A percentile compares a stretch with the other conserved stretches of the same genome.
These are phyloP conservation scores for Dermochelys coriacea DNA, from an alignment of 2,797 vertebrate species.

Conservation along the genomic window DNA sequence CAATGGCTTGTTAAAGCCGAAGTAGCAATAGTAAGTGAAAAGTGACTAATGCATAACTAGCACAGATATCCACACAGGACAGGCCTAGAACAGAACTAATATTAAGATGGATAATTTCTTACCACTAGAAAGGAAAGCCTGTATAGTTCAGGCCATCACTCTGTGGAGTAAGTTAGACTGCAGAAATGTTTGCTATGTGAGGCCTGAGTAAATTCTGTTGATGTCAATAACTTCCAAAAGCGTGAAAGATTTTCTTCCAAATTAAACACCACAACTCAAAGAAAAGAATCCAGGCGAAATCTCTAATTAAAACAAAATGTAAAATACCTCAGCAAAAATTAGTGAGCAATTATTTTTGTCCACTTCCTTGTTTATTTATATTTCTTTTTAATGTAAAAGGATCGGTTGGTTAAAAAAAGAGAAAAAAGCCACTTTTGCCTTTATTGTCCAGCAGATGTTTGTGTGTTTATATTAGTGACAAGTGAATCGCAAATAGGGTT, in stretches of 20 bases:
- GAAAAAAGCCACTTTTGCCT: not conserved
- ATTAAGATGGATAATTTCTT: constrained; percentile 46
- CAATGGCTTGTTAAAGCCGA: constrained; percentile 42
- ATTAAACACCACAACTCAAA: constrained; percentile 26
- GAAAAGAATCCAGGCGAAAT: not conserved
- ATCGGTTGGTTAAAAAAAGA: not conserved
- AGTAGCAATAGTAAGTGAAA: constrained; percentile 41
- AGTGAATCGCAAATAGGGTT: constrained; percentile 2
- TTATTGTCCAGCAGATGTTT: not conserved
- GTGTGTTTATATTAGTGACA: not conserved
- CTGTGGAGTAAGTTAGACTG: constrained; percentile 4
- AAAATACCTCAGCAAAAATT: not conserved
- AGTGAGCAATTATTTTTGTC: not conserved
- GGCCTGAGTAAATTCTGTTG: not conserved
- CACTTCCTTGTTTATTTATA: not conserved
- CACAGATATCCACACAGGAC: not conserved
- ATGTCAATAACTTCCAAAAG: constrained; percentile 29
- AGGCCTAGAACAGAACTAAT: constrained; percentile 1
- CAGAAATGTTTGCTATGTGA: constrained; percentile 27
- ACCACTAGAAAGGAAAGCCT: constrained; percentile 35
- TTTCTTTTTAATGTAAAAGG: not conserved
- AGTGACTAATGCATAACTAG: constrained; percentile 33
- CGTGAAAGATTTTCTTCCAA: constrained; percentile 16
- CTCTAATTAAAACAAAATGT: not conserved
- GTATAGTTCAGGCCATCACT: constrained; percentile 24